phyloP scores from a whole-genome alignment of 2,113 vertebrate species.

The Corythaeola cristata region DNA sequence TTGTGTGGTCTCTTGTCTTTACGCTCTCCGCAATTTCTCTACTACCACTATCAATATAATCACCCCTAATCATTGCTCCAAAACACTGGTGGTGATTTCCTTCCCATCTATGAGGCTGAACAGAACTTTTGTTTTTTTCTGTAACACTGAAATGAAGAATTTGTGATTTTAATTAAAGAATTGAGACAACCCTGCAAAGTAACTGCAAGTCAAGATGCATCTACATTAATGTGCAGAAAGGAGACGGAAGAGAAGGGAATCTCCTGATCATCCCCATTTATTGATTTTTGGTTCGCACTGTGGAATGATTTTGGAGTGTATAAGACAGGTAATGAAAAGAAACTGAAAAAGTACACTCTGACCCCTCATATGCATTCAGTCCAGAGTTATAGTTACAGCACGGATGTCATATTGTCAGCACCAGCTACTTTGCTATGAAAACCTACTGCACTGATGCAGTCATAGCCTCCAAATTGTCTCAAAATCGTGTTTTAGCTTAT shows the following conservation, averaged over 20 bases:
- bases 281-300: neutral
- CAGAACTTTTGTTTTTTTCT: neutral
- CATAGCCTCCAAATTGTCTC: neutral
- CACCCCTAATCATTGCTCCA: neutral
- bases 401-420: neutral
- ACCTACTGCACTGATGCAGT: neutral
- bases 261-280: neutral
- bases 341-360: neutral
- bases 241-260: neutral
- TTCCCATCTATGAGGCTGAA: neutral
- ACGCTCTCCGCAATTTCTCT: neutral
- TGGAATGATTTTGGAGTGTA: neutral
- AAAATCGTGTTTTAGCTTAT: neutral
- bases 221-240: neutral
- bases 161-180: neutral
- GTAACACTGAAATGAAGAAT: neutral
- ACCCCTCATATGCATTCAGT: neutral
- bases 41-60: neutral
- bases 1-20: neutral
- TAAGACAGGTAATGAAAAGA: neutral
- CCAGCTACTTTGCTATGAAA: neutral
- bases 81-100: neutral
- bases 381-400: neutral
- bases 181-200: neutral
- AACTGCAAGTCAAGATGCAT: neutral